Base-by-base conservation (phyloP, 2,888 invertebrate species). In the Phengaris alcon region DNA sequence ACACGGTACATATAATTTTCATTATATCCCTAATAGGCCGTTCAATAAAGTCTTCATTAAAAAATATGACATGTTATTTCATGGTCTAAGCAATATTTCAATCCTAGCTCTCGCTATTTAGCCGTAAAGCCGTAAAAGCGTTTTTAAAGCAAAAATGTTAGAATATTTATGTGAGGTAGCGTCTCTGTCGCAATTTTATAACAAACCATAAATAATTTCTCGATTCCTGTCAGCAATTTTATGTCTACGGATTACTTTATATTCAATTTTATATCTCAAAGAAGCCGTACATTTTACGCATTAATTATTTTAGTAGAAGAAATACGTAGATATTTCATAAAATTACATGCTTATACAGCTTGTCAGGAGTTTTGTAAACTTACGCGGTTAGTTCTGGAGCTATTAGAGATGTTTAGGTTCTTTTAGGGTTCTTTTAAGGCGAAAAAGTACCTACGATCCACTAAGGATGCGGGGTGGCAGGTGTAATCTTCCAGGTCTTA, bases 121-220 rank as follows among this genome's bases (percentile, higher is more conserved):
- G 54, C 52, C 35, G 72, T 35, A 68, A 35, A 44, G 22, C 52
- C 72, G 22, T 72, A 54, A 72, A 72, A 72, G 13, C 22, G 52
- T 35, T 72, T 54, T 52, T 35, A 52, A 13, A 52, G 15, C 52
- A 12, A 54, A 72, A 72, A 69, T 46, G 64, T 64, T 64, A 64
- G 64, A 64, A 64, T 64, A 64, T 64, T 64, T 48, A 48, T 70
- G 48, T 70, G 70, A 48, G 48, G 48, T 70, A 70, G 51, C 51
- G 51, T 48, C 22, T 70, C 51, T 48, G 48, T 70, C 70, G 70
- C 70, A 15, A 51, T 70, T 70, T 70, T 70, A 70, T 70, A 70
- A 51, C 70, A 15, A 15, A 22, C 15, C 15, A 48, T 70, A 70
- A 70, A 70, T 70, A 22, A 70, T 64, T 64, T 44, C 64, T 64